Evolutionary conservation across 2,113 vertebrate genomes (phyloP).

Genomic region (Triplophysa rosa): DNA sequence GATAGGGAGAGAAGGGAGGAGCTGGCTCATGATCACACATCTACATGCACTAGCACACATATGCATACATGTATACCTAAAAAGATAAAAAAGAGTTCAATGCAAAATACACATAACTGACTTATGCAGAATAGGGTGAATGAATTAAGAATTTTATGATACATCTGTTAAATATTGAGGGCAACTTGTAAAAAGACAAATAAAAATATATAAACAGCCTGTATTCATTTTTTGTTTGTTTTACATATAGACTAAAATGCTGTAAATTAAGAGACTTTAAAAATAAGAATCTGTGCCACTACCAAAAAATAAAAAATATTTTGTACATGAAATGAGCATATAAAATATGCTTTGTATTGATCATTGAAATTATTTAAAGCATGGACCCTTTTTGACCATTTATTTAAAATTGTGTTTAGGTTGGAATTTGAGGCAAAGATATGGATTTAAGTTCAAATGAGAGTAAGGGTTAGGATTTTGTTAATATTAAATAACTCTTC

Average conservation of each 20-base stretch:
- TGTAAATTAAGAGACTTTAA: no score
- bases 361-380: no score
- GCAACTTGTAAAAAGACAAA: not conserved
- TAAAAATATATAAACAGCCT: no score
- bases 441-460: not conserved
- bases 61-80: conserved; percentile 25
- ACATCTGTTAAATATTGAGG: not conserved
- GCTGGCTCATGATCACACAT: not conserved
- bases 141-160: not conserved
- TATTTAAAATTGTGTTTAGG: no score
- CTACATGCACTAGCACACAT: conserved; percentile 31
- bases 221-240: no score
- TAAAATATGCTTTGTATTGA: no score
- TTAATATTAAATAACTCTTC: not conserved
- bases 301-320: not conserved
- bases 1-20: conserved; percentile 38
- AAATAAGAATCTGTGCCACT: no score
- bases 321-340: not conserved
- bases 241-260: not conserved
- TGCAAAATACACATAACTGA: not conserved
- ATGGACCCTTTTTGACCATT: no score
- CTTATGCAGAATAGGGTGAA: not conserved
- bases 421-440: not conserved
- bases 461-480: not conserved
- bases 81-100: not conserved